These are phyloP conservation scores for Lathronympha strigana DNA, from an alignment of 2,888 invertebrate species.

Conservation along the genomic window DNA sequence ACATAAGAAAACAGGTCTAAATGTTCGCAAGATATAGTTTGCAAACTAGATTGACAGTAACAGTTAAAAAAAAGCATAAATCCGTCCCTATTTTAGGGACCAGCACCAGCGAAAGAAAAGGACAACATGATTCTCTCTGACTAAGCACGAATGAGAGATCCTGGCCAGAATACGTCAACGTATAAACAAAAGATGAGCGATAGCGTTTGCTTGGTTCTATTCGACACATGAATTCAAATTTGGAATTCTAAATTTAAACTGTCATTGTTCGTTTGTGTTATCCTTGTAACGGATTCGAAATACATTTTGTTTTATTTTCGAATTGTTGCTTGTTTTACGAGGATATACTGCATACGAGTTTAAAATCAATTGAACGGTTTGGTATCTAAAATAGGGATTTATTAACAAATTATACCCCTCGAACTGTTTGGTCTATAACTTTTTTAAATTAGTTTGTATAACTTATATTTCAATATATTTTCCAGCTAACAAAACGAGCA, in stretches of 20 bases:
- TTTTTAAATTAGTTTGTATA: background rate
- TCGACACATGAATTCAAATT: constrained; percentile 35
- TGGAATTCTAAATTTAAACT: constrained; percentile 54
- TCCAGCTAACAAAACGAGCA: background rate
- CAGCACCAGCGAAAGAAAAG: no score
- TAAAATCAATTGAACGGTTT: no score
- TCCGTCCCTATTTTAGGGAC: no score
- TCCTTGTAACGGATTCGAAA: constrained; percentile 31
- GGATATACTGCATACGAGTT: background rate
- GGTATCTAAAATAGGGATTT: no score
- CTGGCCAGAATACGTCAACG: constrained; percentile 13
- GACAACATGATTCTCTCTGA: no score
- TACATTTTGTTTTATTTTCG: constrained; percentile 6
- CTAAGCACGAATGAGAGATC: no score
- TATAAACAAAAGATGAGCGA: constrained; percentile 82
- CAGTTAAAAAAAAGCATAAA: no score
- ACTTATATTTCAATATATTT: background rate
- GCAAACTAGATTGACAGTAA: no score
- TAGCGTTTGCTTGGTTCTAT: constrained; percentile 76
- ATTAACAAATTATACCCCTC: no score
- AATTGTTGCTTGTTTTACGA: background rate
- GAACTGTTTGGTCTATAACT: no score
- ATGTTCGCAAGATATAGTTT: background rate
- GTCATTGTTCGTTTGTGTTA: constrained; percentile 43
- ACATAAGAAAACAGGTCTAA: background rate